These are phyloP conservation scores for Enteromius thamalakanensis DNA, from an alignment of 2,797 vertebrate species.

Conservation along the genomic window DNA sequence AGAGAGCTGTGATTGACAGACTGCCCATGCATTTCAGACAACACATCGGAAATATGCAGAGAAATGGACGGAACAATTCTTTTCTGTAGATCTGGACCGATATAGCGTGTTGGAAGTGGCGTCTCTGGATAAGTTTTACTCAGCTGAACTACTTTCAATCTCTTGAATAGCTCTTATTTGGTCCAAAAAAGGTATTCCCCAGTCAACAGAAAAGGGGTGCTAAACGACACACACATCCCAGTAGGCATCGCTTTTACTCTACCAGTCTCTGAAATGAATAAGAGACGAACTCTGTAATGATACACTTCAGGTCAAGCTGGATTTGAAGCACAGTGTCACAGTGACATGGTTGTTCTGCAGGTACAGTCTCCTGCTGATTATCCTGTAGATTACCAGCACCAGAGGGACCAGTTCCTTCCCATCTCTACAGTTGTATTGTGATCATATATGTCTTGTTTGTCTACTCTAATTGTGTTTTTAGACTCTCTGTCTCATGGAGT, in stretches of 20 bases:
- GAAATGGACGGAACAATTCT: constrained; percentile 18
- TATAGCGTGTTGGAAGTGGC: background rate
- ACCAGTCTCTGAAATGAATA: constrained; percentile 20
- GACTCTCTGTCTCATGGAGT: background rate
- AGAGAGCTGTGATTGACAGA: constrained; percentile 58
- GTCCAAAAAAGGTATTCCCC: constrained; percentile 11
- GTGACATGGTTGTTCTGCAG: constrained; percentile 34
- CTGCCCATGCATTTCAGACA: constrained; percentile 51
- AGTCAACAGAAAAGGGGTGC: background rate
- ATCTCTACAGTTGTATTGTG: background rate
- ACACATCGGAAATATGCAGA: background rate
- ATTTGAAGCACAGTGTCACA: constrained; percentile 25
- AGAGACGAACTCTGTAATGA: background rate
- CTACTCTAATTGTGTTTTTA: background rate
- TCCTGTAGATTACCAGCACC: constrained; percentile 42
- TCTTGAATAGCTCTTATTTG: background rate
- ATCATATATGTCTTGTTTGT: background rate
- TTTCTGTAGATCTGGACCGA: constrained; percentile 15
- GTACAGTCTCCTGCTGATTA: constrained; percentile 22
- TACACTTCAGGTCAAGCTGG: constrained; percentile 32
- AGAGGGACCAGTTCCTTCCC: constrained; percentile 2
- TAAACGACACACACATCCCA: background rate
- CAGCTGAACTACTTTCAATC: constrained; percentile 16
- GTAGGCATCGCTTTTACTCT: constrained; percentile 17
- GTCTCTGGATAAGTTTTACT: background rate